Evolutionary conservation across 1,140 invertebrate genomes (phyloP), one percentile per base, ranked within the genome.

Genomic region (Ptiloglossa arizonensis): DNA sequence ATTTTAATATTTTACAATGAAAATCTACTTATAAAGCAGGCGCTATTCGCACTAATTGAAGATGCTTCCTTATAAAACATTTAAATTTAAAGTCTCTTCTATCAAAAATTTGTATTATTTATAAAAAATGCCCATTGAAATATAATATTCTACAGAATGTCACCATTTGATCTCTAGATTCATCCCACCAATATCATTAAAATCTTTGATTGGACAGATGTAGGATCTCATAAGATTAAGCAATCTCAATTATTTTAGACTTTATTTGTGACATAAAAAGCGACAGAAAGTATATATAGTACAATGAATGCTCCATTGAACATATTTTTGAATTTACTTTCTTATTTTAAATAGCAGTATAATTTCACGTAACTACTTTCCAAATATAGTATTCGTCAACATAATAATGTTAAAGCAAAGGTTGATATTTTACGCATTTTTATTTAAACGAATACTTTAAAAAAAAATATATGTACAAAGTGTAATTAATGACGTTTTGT

Each of bases 401-500:
- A 17, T 41, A 9, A 46, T 46, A 63, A 80, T 56, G n/a, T 76
- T 63, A 76, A 19, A 75, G n/a, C 32, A 66, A 72, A 54, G 22
- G 44, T 24, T 56, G 13, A 50, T 70, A n/a, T 78, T 72, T 66
- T n/a, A n/a, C 32, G 50, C 50, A 54, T 67, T 68, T 46, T 72
- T 62, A 29, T 59, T 50, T 48, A 60, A 59, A 69, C 50, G 5
- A 22, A 35, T 22, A 74, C 27, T 13, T 2, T 38, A 50, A 64
- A 38, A 64, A 29, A 62, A 48, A 19, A 57, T 29, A 15, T 19
- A 35, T 76, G 73, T 76, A 76, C 66, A 76, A 76, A 76, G 54
- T 76, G 73, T 76, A 76, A 76, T 76, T 76, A 76, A 41, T 22
- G 19, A 60, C 35, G 57, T 76, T 76, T 0, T 48, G 38, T 76